phyloP scores from a whole-genome alignment of 2,888 invertebrate species.

The Papilio protenor region DNA sequence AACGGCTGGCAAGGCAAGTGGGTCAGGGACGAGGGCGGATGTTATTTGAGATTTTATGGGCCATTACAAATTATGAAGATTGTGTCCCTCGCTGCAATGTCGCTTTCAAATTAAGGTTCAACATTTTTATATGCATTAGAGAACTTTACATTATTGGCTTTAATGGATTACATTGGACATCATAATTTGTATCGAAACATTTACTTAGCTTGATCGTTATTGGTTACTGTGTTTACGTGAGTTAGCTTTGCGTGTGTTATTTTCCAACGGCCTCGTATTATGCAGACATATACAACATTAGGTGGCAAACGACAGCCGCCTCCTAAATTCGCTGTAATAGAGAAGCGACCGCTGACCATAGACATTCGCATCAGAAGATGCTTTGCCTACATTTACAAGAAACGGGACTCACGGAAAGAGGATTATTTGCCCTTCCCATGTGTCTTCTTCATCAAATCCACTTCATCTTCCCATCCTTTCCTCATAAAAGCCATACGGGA shows the following conservation, averaged over 20 bases:
- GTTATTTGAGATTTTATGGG: constrained; percentile 36
- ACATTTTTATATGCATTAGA: constrained; percentile 19
- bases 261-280: no score
- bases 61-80: constrained; percentile 39
- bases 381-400: no score
- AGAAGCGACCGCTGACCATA: background rate
- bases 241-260: background rate
- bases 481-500: no score
- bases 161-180: background rate
- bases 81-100: constrained; percentile 23
- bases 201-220: no score
- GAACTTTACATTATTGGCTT: background rate
- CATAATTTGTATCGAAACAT: background rate
- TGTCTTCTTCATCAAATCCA: no score
- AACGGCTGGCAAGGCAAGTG: constrained; percentile 12
- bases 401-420: no score
- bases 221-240: background rate
- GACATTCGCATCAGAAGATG: no score
- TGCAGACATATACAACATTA: background rate
- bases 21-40: constrained; percentile 36
- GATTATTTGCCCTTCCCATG: no score
- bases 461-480: no score
- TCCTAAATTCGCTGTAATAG: background rate
- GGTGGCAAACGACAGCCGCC: background rate
- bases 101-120: constrained; percentile 10